Conservation (phyloP, 2,113 vertebrate genomes). For the Capreolus pygargus region DNA sequence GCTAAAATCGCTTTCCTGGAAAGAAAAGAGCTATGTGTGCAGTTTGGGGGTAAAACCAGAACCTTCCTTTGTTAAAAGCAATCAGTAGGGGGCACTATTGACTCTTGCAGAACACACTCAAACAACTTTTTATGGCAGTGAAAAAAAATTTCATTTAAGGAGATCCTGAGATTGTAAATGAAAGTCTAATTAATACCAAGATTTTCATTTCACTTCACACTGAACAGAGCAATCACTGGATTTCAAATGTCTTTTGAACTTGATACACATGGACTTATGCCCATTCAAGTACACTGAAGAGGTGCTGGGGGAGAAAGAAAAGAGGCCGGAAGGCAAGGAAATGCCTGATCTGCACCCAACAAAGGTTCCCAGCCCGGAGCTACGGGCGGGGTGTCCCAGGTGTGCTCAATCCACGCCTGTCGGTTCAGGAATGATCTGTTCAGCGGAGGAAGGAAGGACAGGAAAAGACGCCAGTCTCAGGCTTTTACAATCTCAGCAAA, state of each 20-base stretch:
- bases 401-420: accelerated
- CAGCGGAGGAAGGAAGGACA: accelerated
- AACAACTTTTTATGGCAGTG: too few relatives aligned
- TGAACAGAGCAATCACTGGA: neutral
- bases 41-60: too few relatives aligned
- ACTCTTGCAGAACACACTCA: neutral
- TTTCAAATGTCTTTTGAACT: neutral
- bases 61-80: accelerated
- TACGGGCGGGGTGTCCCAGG: neutral
- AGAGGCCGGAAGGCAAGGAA: neutral
- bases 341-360: accelerated
- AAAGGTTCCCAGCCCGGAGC: accelerated
- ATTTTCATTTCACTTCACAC: neutral
- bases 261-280: neutral
- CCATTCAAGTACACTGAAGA: too few relatives aligned
- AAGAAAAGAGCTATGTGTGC: accelerated
- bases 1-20: neutral
- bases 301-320: too few relatives aligned
- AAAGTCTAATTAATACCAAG: neutral
- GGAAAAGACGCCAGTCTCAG: accelerated
- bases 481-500: neutral
- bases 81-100: neutral
- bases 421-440: accelerated
- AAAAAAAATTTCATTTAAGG: too few relatives aligned
- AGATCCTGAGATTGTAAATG: neutral